phyloP scores from a whole-genome alignment of 2,113 vertebrate genomes.

The Zosterops borbonicus region DNA sequence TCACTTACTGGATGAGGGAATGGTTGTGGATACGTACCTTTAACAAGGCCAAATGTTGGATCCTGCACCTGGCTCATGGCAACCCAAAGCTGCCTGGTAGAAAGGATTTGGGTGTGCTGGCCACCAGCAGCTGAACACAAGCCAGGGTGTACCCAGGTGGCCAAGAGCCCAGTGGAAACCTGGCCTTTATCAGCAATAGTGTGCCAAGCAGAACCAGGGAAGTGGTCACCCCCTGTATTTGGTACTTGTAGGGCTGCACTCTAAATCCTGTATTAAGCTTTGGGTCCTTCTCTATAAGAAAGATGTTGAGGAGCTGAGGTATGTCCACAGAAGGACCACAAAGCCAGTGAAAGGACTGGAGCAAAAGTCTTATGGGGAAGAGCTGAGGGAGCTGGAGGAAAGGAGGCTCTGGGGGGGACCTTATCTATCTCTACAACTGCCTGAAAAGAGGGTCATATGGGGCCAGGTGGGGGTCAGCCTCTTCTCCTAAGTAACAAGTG shows the following conservation, averaged over 20 bases:
- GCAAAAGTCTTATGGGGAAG: neutral
- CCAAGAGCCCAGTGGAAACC: neutral
- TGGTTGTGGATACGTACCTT: neutral
- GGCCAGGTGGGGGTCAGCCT: neutral
- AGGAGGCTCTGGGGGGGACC: neutral
- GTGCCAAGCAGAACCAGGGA: neutral
- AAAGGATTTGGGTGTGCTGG: neutral
- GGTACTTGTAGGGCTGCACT: neutral
- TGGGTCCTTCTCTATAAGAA: neutral
- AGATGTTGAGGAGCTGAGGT: neutral
- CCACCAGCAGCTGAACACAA: neutral
- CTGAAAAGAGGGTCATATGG: neutral
- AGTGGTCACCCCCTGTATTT: too few relatives aligned
- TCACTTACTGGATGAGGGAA: neutral
- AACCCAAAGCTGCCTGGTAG: neutral
- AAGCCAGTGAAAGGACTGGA: neutral
- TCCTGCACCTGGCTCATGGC: neutral
- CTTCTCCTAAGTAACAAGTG: neutral
- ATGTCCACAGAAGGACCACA: neutral
- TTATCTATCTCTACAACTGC: neutral
- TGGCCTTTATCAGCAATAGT: too few relatives aligned
- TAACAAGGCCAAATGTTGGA: neutral
- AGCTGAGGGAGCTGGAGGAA: neutral
- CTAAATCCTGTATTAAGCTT: neutral
- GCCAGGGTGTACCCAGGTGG: neutral